Conservation (phyloP, 2,888 invertebrate genomes). For the Leptopilina myrica region DNA sequence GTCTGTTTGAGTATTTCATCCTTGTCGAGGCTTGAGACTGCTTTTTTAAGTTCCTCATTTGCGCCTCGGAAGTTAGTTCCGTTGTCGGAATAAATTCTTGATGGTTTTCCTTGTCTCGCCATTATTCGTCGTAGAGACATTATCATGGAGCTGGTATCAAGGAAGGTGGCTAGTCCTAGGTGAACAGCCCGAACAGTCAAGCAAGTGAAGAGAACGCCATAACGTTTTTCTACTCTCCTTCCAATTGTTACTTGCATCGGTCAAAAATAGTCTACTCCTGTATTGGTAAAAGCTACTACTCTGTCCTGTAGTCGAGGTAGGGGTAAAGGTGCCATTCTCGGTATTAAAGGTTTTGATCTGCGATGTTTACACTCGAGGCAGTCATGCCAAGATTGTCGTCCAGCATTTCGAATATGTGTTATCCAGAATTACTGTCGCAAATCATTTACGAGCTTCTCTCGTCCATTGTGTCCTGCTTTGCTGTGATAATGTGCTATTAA, state of each 20-base stretch:
- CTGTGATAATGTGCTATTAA: too few relatives aligned
- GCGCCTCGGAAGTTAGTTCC: slow-evolving; percentile 4
- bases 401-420: too few relatives aligned
- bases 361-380: slow-evolving; percentile 13
- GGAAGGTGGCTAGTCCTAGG: neutral
- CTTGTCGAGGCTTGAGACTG: neutral
- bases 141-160: neutral
- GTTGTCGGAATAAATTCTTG: neutral
- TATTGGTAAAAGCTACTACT: slow-evolving; percentile 44
- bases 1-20: neutral
- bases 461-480: too few relatives aligned
- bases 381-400: neutral
- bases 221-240: slow-evolving; percentile 46
- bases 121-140: neutral
- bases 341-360: neutral
- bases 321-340: slow-evolving; percentile 45
- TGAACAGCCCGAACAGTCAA: neutral
- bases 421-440: too few relatives aligned
- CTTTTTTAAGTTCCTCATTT: neutral
- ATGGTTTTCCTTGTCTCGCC: neutral
- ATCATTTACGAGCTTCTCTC: too few relatives aligned
- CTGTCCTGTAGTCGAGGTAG: slow-evolving; percentile 41
- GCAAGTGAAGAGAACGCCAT: slow-evolving; percentile 53
- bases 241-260: slow-evolving; percentile 48
- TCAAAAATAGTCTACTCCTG: slow-evolving; percentile 53